Base-by-base conservation (phyloP, 2,113 vertebrate species). In the Empidonax alnorum region DNA sequence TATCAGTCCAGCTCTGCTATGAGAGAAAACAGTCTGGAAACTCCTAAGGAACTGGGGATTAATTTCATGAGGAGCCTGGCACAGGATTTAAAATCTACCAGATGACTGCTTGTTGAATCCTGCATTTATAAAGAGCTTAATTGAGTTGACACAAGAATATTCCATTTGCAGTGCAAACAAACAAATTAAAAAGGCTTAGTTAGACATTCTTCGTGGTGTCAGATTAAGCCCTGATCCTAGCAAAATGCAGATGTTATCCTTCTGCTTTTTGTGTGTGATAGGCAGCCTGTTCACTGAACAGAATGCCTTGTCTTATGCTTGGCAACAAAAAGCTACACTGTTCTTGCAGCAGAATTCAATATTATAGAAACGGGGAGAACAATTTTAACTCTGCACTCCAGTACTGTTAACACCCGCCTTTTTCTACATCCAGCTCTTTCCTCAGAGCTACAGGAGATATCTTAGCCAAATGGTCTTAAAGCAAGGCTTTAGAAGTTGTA, bases 21-120 rank as follows among this genome's bases (percentile, higher is more conserved):
- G 89, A 95, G 46, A 92, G 74, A 96, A 94, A 77, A 79, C 76
- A 92, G 25, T 21, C 87, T 94, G 81, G 55, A 94, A 96, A 68
- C 72, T 87, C 80, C 47, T 83, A 8, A 90, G 81, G 80, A 95
- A 39, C 27, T 6, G 3, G 42, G 27, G 55, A 71, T 79, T 89
- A 42, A 72, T 94, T 90, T 87, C 66, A 22, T 10, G 69, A 86
- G 72, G 23, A 92, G n/a, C 35, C 47, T 82, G 78, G 35, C n/a
- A 67, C 0, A 4, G 28, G 35, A 69, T 49, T 49, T 91, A 44
- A 91, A 33, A 59, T 53, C 73, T 87, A 23, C 59, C 41, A 89
- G 63, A 89, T 56, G 66, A 65, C n/a, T 86, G 24, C 82, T 80
- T 74, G 79, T 84, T 69, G 52, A 89, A 81, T 88, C 59, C 62